These are phyloP conservation scores for Didymodactylos carnosus DNA, from an alignment of 2,888 invertebrate species.

Conservation along the genomic window DNA sequence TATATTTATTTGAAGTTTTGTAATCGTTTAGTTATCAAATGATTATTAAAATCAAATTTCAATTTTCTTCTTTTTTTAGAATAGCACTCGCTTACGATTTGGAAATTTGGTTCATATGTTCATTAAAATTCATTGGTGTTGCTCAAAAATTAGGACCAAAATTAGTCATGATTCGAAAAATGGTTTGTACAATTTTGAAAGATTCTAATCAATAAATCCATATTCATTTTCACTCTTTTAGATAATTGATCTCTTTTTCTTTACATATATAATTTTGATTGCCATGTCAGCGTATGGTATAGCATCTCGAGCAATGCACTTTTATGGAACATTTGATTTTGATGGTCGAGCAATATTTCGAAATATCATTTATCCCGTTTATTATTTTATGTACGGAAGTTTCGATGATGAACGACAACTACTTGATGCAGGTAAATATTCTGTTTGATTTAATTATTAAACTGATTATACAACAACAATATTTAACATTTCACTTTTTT, in stretches of 20 bases:
- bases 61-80: too few relatives aligned
- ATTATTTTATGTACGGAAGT: not conserved
- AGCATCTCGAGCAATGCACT: not conserved
- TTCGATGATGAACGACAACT: not conserved
- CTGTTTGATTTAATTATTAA: too few relatives aligned
- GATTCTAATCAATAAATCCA: too few relatives aligned
- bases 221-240: not conserved
- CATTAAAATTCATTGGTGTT: slow-evolving; percentile 30
- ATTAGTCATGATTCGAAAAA: slow-evolving; percentile 32
- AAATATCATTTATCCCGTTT: not conserved
- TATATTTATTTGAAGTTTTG: too few relatives aligned
- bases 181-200: slow-evolving; percentile 20
- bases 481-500: not conserved
- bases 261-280: not conserved
- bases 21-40: too few relatives aligned
- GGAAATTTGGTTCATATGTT: slow-evolving; percentile 26
- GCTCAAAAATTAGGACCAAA: slow-evolving; percentile 32
- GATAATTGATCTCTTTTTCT: not conserved
- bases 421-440: not conserved
- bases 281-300: not conserved
- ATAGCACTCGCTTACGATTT: slow-evolving; percentile 21
- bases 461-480: not conserved
- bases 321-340: not conserved
- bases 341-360: not conserved
- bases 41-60: too few relatives aligned